Evolutionary conservation across 1,140 invertebrate species (phyloP).

Genomic region (Matsumurasca onukii): DNA sequence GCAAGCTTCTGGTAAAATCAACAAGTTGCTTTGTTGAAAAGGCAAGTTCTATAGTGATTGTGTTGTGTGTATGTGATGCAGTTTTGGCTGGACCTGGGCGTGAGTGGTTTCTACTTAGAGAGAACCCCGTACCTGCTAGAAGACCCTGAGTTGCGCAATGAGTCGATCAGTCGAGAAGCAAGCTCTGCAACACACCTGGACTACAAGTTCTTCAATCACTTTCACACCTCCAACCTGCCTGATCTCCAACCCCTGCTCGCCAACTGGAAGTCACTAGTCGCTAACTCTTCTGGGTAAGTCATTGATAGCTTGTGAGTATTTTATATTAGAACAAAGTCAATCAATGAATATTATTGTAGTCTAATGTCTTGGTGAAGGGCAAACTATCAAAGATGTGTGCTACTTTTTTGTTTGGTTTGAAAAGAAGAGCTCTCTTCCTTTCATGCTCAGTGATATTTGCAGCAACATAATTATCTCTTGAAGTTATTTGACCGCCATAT

Average conservation of each 20-base stretch:
- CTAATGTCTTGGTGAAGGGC: too few species aligned
- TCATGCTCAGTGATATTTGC: too few species aligned
- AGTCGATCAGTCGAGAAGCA: constrained; percentile 33
- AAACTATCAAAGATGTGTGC: too few species aligned
- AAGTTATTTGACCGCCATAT: too few species aligned
- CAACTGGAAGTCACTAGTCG: constrained; percentile 54
- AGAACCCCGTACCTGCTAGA: constrained; percentile 56
- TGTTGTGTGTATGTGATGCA: constrained; percentile 50
- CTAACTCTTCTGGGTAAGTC: constrained; percentile 54
- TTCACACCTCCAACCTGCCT: constrained; percentile 60
- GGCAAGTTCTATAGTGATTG: too few species aligned
- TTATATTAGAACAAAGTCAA: neutral
- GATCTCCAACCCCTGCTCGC: constrained; percentile 61
- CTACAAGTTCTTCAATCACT: constrained; percentile 61
- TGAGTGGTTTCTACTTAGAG: constrained; percentile 70
- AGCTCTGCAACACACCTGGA: constrained; percentile 37
- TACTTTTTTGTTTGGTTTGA: too few species aligned
- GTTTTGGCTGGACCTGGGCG: constrained; percentile 66
- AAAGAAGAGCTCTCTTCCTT: too few species aligned
- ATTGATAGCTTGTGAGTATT: neutral
- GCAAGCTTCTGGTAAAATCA: too few species aligned
- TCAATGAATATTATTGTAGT: too few species aligned
- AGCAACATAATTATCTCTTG: too few species aligned
- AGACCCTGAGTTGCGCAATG: constrained; percentile 47
- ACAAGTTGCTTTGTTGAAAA: too few species aligned